Conservation (phyloP, 2,113 vertebrate species). For the Australoheros scitulus region DNA sequence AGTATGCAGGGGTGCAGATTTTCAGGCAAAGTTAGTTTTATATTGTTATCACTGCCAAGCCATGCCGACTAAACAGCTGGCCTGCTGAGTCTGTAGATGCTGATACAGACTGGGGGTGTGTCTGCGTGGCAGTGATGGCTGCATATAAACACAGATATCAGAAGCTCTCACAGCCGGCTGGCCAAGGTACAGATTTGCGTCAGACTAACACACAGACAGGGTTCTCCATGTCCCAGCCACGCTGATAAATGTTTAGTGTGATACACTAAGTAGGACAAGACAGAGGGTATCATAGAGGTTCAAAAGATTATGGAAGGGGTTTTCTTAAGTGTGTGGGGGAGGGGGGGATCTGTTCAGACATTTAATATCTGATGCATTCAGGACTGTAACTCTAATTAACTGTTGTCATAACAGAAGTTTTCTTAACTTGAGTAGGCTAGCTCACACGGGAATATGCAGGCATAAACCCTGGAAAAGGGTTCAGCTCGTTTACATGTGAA, state of each 20-base stretch:
- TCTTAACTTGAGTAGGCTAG: no score
- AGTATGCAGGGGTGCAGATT: background rate
- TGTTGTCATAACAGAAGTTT: no score
- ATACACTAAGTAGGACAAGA: slow-evolving; percentile 19
- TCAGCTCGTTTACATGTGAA: background rate
- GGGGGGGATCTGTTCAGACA: background rate
- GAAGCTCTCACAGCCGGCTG: slow-evolving; percentile 43
- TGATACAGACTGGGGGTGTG: slow-evolving; percentile 50
- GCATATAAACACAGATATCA: slow-evolving; percentile 68
- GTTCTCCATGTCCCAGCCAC: slow-evolving; percentile 59
- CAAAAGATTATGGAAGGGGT: background rate
- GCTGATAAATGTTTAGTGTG: slow-evolving; percentile 53
- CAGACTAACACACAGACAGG: slow-evolving; percentile 55
- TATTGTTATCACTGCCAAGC: slow-evolving; percentile 42
- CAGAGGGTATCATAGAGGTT: background rate
- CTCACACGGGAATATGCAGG: no score
- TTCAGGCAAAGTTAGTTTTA: slow-evolving; percentile 37
- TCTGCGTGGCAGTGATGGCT: slow-evolving; percentile 47
- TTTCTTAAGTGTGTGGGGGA: background rate
- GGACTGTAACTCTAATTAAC: no score
- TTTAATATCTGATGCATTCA: background rate
- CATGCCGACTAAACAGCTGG: slow-evolving; percentile 66
- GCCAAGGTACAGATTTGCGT: slow-evolving; percentile 79
- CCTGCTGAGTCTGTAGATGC: slow-evolving; percentile 71
- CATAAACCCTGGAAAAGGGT: no score